A percentile compares a stretch with the other conserved stretches of the same genome.
These are phyloP conservation scores for Dascyllus trimaculatus DNA, from an alignment of 2,113 vertebrate genomes.

Conservation along the genomic window DNA sequence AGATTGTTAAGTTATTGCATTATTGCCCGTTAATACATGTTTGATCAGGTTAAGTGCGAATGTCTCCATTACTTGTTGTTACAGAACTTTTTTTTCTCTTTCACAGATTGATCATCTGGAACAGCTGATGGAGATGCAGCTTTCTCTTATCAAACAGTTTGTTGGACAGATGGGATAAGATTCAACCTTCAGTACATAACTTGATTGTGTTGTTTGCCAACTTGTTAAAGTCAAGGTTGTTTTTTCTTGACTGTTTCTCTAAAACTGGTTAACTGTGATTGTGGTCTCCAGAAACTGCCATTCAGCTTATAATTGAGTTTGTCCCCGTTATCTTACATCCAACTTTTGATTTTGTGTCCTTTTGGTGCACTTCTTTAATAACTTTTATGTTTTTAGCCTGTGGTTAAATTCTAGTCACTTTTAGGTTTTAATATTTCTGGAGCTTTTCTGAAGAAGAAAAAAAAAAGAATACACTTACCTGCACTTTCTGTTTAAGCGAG, in stretches of 20 bases:
- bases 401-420: neutral
- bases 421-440: neutral
- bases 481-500: neutral
- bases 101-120: constrained; percentile 80
- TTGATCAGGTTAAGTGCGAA: too few species aligned
- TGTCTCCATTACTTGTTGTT: too few species aligned
- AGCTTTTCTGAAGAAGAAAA: neutral
- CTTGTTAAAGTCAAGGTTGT: neutral
- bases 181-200: neutral
- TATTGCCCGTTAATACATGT: too few species aligned
- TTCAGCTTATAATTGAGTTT: constrained; percentile 5
- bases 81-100: neutral
- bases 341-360: neutral
- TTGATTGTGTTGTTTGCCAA: neutral
- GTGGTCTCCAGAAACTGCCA: neutral
- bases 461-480: too few species aligned
- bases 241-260: neutral
- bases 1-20: too few species aligned
- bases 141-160: constrained; percentile 64
- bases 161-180: constrained; percentile 45
- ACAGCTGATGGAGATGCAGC: constrained; percentile 63
- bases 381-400: constrained; percentile 23
- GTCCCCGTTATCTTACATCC: neutral
- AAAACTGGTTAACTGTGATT: neutral
- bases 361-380: neutral